Evolutionary conservation across 2,888 invertebrate species (phyloP).

Genomic region (Neocrepidodera transversa): DNA sequence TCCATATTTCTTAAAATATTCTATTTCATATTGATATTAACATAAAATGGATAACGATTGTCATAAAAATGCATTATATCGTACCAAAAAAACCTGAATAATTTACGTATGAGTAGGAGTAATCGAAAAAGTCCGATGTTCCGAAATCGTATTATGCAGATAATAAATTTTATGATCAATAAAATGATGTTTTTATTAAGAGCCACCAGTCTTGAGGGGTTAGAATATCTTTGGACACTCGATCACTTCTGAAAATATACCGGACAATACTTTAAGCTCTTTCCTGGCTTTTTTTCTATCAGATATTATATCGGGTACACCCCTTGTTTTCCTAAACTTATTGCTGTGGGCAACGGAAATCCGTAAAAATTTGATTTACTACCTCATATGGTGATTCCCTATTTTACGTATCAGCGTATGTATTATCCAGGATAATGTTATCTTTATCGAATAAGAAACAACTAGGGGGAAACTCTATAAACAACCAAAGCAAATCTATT

Average conservation of each 20-base stretch:
- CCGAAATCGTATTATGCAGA: slow-evolving; percentile 40
- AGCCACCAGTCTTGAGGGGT: slow-evolving; percentile 36
- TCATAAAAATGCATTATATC: slow-evolving; percentile 28
- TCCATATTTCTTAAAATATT: slow-evolving; percentile 2
- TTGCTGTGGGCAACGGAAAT: slow-evolving; percentile 52
- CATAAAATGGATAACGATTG: slow-evolving; percentile 27
- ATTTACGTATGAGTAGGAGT: slow-evolving; percentile 33
- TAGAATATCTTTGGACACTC: slow-evolving; percentile 33
- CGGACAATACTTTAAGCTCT: slow-evolving; percentile 41
- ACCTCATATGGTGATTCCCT: slow-evolving; percentile 48
- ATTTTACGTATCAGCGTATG: slow-evolving; percentile 12
- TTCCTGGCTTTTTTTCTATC: slow-evolving; percentile 23
- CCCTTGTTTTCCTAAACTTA: slow-evolving; percentile 49
- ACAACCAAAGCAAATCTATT: not conserved
- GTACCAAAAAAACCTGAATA: slow-evolving; percentile 36
- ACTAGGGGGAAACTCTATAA: slow-evolving; percentile 7
- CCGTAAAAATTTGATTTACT: slow-evolving; percentile 55
- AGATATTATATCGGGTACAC: slow-evolving; percentile 23
- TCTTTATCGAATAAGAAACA: slow-evolving; percentile 13
- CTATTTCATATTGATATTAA: slow-evolving; percentile 17
- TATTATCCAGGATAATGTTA: slow-evolving; percentile 11
- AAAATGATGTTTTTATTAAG: slow-evolving; percentile 42
- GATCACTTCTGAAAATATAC: slow-evolving; percentile 39
- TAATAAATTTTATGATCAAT: slow-evolving; percentile 44
- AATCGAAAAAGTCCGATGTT: slow-evolving; percentile 36